phyloP scores from a whole-genome alignment of 2,113 vertebrate species.

The Notarius quadriscutis region DNA sequence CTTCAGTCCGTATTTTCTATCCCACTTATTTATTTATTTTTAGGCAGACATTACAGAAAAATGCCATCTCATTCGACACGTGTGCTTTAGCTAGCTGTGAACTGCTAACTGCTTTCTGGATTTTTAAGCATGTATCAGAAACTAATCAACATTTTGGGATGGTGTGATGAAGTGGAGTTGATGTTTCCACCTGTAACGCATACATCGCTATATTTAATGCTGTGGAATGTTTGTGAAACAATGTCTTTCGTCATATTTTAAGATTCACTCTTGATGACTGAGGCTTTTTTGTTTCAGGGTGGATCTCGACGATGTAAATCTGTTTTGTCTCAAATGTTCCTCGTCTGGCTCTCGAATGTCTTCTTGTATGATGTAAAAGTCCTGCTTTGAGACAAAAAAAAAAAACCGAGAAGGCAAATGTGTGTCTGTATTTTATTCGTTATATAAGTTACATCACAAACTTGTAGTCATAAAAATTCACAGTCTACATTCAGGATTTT shows the following conservation, averaged over 20 bases:
- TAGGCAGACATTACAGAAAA: not conserved
- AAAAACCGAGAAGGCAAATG: not conserved
- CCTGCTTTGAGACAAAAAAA: not conserved
- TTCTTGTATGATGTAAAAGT: not conserved
- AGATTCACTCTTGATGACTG: not conserved
- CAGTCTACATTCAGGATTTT: constrained; percentile 35
- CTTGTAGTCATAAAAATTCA: constrained; percentile 39
- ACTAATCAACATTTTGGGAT: not conserved
- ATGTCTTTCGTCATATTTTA: not conserved
- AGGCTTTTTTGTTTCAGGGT: not conserved
- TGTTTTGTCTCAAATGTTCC: not conserved
- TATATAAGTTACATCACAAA: constrained; percentile 45
- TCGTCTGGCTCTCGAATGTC: not conserved
- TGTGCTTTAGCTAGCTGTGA: not conserved
- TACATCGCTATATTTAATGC: not conserved
- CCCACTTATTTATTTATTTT: not conserved
- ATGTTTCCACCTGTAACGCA: not conserved
- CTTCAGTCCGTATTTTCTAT: not conserved
- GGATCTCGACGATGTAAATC: too few relatives aligned
- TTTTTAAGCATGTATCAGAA: not conserved
- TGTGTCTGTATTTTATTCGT: constrained; percentile 31
- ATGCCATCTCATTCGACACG: not conserved
- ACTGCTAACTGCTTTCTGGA: not conserved
- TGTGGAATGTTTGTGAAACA: too few relatives aligned
- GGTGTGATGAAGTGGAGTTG: not conserved